A percentile compares a stretch with the other conserved stretches of the same genome.
These are phyloP conservation scores for Aphis craccivora DNA, from an alignment of 1,140 invertebrate genomes.

Conservation along the genomic window DNA sequence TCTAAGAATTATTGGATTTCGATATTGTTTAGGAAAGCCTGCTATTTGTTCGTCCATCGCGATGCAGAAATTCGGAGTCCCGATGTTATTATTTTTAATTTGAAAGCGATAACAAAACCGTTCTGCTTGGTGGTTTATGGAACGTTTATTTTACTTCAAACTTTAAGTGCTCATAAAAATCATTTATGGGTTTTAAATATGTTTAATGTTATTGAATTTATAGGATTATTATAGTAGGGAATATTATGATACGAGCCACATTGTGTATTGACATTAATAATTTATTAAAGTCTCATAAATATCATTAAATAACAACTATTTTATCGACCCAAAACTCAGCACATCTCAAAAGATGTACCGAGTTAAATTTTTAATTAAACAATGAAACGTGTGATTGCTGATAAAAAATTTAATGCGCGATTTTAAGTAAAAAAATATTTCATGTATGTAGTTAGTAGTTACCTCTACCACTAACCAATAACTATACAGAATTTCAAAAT, in stretches of 20 bases:
- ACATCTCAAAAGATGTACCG: background rate
- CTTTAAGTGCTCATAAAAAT: slow-evolving; percentile 3
- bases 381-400: too few relatives aligned
- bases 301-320: too few relatives aligned
- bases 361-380: too few relatives aligned
- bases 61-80: background rate
- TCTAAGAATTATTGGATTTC: background rate
- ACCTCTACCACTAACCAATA: background rate
- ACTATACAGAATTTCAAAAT: background rate
- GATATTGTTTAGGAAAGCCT: background rate
- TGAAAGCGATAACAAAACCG: background rate
- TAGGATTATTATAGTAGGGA: background rate
- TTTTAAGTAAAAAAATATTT: background rate
- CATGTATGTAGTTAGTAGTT: background rate
- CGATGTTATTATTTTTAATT: background rate
- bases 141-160: background rate
- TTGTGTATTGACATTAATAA: background rate
- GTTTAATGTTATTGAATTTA: background rate
- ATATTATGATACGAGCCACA: background rate
- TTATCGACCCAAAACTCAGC: background rate
- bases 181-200: background rate
- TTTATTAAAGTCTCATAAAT: too few relatives aligned
- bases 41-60: background rate
- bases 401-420: background rate
- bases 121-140: background rate